Evolutionary conservation across 2,888 invertebrate species (phyloP).

Genomic region (Drosophila parthenogenetica): DNA sequence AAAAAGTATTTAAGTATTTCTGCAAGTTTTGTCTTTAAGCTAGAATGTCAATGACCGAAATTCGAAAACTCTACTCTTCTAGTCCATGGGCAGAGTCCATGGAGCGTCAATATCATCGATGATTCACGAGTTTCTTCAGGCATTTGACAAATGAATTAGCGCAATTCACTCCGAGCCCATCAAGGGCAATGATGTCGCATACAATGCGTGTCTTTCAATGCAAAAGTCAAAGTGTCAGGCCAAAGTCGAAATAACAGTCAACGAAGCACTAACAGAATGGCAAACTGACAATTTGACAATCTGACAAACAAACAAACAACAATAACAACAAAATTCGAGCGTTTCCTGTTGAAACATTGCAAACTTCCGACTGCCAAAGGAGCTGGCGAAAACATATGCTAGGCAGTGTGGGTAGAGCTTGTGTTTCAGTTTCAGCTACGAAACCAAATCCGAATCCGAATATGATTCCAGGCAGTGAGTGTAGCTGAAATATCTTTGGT

Average conservation of each 20-base stretch:
- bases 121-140: conserved; percentile 61
- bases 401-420: conserved; percentile 61
- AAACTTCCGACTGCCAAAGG: conserved; percentile 76
- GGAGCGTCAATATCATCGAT: conserved; percentile 53
- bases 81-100: conserved; percentile 42
- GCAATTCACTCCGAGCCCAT: conserved; percentile 61
- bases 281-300: conserved; percentile 27
- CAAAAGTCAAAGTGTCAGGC: conserved; percentile 79
- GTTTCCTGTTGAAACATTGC: conserved; percentile 80
- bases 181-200: conserved; percentile 55
- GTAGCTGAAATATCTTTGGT: conserved; percentile 81
- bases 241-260: conserved; percentile 70
- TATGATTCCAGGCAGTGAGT: conserved; percentile 48
- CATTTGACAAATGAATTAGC: conserved; percentile 81
- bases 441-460: conserved; percentile 6
- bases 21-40: conserved; percentile 31
- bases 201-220: conserved; percentile 80
- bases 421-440: conserved; percentile 8
- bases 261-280: conserved; percentile 40
- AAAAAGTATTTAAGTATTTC: background rate
- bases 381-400: conserved; percentile 67
- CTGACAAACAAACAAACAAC: conserved; percentile 26
- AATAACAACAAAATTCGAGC: conserved; percentile 69
- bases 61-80: conserved; percentile 28
- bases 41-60: conserved; percentile 35